Conservation (phyloP, 2,888 invertebrate genomes). For the Timandra comae region DNA sequence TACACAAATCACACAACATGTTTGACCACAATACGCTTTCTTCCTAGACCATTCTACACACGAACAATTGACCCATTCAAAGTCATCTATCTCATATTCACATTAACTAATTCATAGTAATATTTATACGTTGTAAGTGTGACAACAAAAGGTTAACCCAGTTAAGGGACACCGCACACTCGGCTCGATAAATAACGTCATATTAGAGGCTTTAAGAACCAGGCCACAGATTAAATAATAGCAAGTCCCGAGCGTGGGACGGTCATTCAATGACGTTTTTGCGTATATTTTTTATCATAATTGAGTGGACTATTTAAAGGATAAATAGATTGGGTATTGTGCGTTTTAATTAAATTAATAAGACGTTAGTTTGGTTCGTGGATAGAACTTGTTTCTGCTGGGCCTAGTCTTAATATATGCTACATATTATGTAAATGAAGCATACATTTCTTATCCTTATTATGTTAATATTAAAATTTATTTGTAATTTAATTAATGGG, state of each 20-base stretch:
- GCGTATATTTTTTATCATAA: conserved; percentile 23
- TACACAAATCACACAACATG: not conserved
- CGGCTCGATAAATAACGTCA: conserved; percentile 61
- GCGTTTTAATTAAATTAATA: conserved; percentile 1
- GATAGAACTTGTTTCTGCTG: not conserved
- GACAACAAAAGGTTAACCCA: conserved; percentile 47
- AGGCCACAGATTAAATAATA: conserved; percentile 3
- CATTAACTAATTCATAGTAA: conserved; percentile 50
- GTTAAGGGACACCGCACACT: conserved; percentile 53
- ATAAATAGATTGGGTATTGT: conserved; percentile 6
- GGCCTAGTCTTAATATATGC: too few species aligned
- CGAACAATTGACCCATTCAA: conserved; percentile 34
- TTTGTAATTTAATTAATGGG: too few species aligned
- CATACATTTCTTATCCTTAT: too few species aligned
- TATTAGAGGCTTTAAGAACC: conserved; percentile 49
- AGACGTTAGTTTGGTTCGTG: not conserved
- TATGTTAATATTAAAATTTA: too few species aligned
- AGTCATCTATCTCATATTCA: conserved; percentile 38
- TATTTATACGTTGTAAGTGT: conserved; percentile 44
- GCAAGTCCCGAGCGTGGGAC: too few species aligned
- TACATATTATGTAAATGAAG: too few species aligned
- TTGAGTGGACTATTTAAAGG: conserved; percentile 4
- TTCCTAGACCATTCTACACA: conserved; percentile 25
- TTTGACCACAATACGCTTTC: conserved; percentile 12
- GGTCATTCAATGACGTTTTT: conserved; percentile 19